These are phyloP conservation scores for Zosterops japonicus DNA, from an alignment of 2,113 vertebrate genomes.

Conservation along the genomic window DNA sequence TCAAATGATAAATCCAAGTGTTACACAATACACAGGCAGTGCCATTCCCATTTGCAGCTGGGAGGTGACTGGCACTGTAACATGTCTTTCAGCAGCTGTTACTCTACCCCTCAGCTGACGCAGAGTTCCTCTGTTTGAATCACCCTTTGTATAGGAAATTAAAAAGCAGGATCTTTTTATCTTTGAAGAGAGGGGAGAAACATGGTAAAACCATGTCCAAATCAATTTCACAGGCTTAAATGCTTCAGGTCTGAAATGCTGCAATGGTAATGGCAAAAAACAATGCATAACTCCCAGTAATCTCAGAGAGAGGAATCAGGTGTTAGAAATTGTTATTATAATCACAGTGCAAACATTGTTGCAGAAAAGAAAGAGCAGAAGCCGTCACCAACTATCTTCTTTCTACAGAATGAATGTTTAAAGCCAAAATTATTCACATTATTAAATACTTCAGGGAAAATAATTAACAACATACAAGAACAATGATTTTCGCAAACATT, in stretches of 20 bases:
- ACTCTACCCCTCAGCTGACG: neutral
- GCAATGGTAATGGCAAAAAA: neutral
- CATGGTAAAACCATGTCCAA: neutral
- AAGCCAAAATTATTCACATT: neutral
- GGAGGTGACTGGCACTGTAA: neutral
- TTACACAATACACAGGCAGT: neutral
- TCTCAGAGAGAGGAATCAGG: neutral
- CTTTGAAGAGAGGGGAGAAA: neutral
- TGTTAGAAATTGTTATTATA: neutral
- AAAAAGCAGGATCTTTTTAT: neutral
- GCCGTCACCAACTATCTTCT: neutral
- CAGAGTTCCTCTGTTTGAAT: neutral
- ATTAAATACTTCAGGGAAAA: neutral
- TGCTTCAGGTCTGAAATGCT: neutral
- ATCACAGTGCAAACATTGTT: fast-evolving
- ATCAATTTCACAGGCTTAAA: neutral
- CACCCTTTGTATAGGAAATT: neutral
- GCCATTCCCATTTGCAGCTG: neutral
- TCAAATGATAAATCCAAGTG: neutral
- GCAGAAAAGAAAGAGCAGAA: neutral
- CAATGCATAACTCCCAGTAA: neutral
- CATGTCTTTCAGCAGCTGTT: neutral
- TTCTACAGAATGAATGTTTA: neutral
- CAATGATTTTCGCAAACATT: neutral
- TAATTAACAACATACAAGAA: neutral